A percentile compares a stretch with the other conserved stretches of the same genome.
phyloP scores from a whole-genome alignment of 2,888 invertebrate species.

The Cheilosia soror region DNA sequence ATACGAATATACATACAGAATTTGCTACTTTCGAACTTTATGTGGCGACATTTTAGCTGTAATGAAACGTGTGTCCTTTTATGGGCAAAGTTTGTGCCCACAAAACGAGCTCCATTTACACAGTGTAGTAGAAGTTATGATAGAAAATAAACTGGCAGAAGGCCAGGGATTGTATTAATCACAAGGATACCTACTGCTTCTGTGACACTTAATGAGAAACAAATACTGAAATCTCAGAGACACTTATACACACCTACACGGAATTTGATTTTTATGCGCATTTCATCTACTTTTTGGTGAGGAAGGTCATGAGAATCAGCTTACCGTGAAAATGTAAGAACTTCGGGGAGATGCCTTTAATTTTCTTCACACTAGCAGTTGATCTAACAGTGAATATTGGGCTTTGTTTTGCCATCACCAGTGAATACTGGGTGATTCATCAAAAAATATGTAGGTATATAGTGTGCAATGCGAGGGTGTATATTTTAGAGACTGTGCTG shows the following conservation, averaged over 20 bases:
- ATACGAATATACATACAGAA: slow-evolving; percentile 11
- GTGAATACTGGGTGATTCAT: too few relatives aligned
- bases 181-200: not conserved
- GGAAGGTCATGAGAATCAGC: slow-evolving; percentile 9
- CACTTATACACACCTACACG: not conserved
- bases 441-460: too few relatives aligned
- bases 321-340: not conserved
- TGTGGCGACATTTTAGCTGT: slow-evolving; percentile 29
- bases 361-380: not conserved
- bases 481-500: too few relatives aligned
- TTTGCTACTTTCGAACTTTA: slow-evolving; percentile 22
- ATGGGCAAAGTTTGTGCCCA: not conserved
- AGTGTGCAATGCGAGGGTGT: too few relatives aligned
- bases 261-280: not conserved
- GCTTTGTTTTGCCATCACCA: too few relatives aligned
- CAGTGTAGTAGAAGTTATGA: not conserved
- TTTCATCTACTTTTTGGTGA: slow-evolving; percentile 13
- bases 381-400: too few relatives aligned
- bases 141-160: not conserved
- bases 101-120: not conserved
- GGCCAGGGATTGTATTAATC: not conserved
- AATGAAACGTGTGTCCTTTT: slow-evolving; percentile 3
- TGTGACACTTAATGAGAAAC: too few relatives aligned
- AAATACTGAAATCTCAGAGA: too few relatives aligned
- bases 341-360: not conserved